Evolutionary conservation across 2,797 vertebrate genomes (phyloP).

Genomic region (Schizothorax lantsangensis): DNA sequence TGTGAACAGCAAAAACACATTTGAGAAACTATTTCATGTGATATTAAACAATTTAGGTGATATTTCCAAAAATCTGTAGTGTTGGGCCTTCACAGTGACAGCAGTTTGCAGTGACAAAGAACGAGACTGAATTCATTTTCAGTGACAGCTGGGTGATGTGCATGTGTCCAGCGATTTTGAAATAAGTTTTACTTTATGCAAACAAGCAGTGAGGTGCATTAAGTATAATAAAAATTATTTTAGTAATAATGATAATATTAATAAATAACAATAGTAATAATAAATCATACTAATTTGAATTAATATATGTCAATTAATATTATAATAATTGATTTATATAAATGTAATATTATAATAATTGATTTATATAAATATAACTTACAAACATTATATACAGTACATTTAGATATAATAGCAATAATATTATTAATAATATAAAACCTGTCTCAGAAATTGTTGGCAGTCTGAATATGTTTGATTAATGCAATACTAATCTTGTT

Average conservation of each 20-base stretch:
- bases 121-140: not conserved
- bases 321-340: not conserved
- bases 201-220: not conserved
- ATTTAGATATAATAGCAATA: not conserved
- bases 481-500: not conserved
- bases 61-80: not conserved
- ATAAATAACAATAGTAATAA: not conserved
- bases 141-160: not conserved
- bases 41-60: not conserved
- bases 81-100: not conserved
- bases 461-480: not conserved
- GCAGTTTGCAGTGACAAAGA: not conserved
- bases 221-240: no score
- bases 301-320: not conserved
- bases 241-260: not conserved
- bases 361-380: no score
- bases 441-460: not conserved
- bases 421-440: not conserved
- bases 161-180: not conserved
- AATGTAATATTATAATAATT: no score
- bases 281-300: not conserved
- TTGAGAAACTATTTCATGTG: not conserved
- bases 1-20: slow-evolving; percentile 40
- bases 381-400: not conserved
- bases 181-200: not conserved